Base-by-base conservation (phyloP, 2,113 vertebrate genomes). In the Vulpes ferrilata region DNA sequence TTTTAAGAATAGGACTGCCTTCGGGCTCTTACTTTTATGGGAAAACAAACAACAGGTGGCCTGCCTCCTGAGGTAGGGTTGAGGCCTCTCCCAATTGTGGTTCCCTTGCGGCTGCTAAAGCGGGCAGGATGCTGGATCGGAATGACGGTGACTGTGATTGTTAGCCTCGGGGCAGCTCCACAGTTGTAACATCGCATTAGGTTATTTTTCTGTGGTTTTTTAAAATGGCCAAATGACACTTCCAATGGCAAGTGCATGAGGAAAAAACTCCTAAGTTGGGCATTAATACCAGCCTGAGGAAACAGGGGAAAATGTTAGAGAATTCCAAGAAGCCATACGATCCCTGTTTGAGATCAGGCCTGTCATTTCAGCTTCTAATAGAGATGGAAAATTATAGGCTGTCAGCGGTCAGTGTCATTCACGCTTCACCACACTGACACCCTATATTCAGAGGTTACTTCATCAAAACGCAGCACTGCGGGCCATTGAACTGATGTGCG, bases 371-470 rank as follows among this genome's bases (percentile, higher is more conserved):
- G 76, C 84, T 90, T 90, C 16, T 60, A 27, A 60, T 9, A 94
- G 95, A 96, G 94, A 88, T 83, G 90, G 94, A 19, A 97, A 96
- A 94, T 96, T 67, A 79, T 48, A 94, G 96, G 94, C 90, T 97
- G 95, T 81, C 95, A 51, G 27, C 7, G 7, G 83, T 74, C 83
- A n/a, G 59, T 43, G 94, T 60, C 83, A 20, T 23, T 88, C 67
- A 43, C 0, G 3, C 95, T 48, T 95, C 69, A 20, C 9, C 27
- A 38, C 90, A 16, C 89, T 27, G 64, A 92, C 74, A 92, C 92
- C 87, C 79, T 92, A 1, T 88, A n/a, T 23, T 88, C 92, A 79
- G 93, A 88, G 88, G 62, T 90, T 27, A n/a, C 92, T 91, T 91
- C 88, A 73, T 88, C 88, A 95, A 38, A 73, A 60, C 10, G 2